Conservation (phyloP, 2,113 vertebrate species). For the Xenopus tropicalis region UCB_Xtro_10.0 CM004445.2:46596001-46596500, state of each 20-base stretch:
- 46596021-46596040: not conserved
- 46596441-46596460: too few species aligned
- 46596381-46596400: too few species aligned
- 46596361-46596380: too few species aligned
- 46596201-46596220: slow-evolving; percentile 1
- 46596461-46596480: too few species aligned
- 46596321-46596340: too few species aligned
- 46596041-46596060: slow-evolving; percentile 1
- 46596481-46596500: too few species aligned
- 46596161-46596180: slow-evolving; percentile 8
- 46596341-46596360: not conserved
- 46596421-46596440: too few species aligned
- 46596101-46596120: slow-evolving; percentile 7
- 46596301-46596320: too few species aligned
- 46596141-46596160: slow-evolving; percentile 18
- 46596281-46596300: not conserved
- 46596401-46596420: too few species aligned
- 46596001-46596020: too few species aligned
- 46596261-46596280: not conserved
- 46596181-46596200: slow-evolving; percentile 6
- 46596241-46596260: not conserved
- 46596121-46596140: slow-evolving; percentile 10
- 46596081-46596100: not conserved
- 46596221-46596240: slow-evolving; percentile 1
- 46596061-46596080: not conserved